A percentile compares a stretch with the other conserved stretches of the same genome.
phyloP scores from a whole-genome alignment of 2,113 vertebrate species.

The Cathartes aura region DNA sequence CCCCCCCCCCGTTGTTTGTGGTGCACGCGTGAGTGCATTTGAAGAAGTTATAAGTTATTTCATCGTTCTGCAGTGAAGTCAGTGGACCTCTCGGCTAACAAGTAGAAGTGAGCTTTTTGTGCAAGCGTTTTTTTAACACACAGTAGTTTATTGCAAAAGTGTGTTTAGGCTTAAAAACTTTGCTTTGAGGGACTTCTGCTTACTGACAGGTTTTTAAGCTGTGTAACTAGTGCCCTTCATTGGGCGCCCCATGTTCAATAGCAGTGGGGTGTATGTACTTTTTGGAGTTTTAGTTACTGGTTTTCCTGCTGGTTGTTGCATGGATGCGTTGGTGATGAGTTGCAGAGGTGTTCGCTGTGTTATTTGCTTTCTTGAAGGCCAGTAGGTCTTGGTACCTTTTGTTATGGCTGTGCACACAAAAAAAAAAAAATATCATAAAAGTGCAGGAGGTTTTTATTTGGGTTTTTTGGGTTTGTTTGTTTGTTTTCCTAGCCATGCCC shows the following conservation, averaged over 20 bases:
- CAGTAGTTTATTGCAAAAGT: accelerated
- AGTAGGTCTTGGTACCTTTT: background rate
- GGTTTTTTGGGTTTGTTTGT: background rate
- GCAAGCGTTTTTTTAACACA: accelerated
- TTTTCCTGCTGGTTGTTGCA: background rate
- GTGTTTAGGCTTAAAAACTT: background rate
- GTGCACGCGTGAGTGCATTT: accelerated
- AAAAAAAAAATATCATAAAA: background rate
- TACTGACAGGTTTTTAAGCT: accelerated
- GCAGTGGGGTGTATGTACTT: background rate
- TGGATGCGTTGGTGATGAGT: background rate
- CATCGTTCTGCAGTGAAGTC: accelerated
- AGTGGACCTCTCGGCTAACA: accelerated
- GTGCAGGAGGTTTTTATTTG: background rate
- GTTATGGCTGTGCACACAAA: background rate
- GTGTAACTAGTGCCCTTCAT: no score
- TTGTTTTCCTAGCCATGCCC: background rate
- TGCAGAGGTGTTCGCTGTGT: background rate
- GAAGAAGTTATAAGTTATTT: accelerated
- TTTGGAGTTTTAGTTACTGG: accelerated
- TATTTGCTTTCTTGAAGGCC: background rate
- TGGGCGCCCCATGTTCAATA: accelerated
- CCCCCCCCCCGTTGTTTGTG: background rate
- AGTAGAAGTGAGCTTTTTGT: accelerated
- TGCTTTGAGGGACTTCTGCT: background rate